Base-by-base conservation (phyloP, 64 coral and sea anemone species). In the Pachyseris speciosa region DNA sequence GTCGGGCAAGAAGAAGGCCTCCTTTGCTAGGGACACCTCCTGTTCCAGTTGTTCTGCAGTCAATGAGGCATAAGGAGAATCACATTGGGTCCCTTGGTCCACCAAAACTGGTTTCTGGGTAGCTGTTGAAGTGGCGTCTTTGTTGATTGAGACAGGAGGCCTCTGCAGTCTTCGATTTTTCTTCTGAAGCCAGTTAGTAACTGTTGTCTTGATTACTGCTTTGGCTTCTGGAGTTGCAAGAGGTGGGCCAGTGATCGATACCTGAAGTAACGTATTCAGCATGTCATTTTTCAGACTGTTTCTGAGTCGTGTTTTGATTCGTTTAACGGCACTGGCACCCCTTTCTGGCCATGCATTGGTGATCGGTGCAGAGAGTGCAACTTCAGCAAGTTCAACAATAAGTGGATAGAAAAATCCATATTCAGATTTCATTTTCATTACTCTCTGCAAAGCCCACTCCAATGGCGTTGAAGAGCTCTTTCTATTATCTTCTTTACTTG, bases 1-100 rank as follows among this genome's bases (percentile, higher is more conserved):
- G 87, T 89, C 87, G 67, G 73, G 87, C 72, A 89, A 89, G 87
- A 89, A 78, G 71, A 78, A 89, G 71, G 72, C 87, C 87, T 89
- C 67, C 87, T 89, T 89, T 89, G 72, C 87, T 37, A 67, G 12
- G 87, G 64, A 47, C 87, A 89, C 87, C 45, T 89, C 87, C 31
- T 25, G 28, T 89, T 89, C 36, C 87, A 89, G 87, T 89, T 89
- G 87, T 37, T 89, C 72, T 89, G 87, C 87, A 78, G 50, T 90
- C 75, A 81, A 80, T 90, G 88, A 64, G 74, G 88, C 88, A 80
- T 60, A 60, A 90, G 88, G 60, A 90, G 88, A 90, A 90, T 81
- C 69, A 33, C 86, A 70, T 74, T 90, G 41, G 75, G 75, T 90
- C 40, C 63, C 44, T 90, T 90, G 86, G 32, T 88, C 52, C 20